Evolutionary conservation across 2,888 invertebrate species (phyloP).

Genomic region (Chrysolina oricalcia): DNA sequence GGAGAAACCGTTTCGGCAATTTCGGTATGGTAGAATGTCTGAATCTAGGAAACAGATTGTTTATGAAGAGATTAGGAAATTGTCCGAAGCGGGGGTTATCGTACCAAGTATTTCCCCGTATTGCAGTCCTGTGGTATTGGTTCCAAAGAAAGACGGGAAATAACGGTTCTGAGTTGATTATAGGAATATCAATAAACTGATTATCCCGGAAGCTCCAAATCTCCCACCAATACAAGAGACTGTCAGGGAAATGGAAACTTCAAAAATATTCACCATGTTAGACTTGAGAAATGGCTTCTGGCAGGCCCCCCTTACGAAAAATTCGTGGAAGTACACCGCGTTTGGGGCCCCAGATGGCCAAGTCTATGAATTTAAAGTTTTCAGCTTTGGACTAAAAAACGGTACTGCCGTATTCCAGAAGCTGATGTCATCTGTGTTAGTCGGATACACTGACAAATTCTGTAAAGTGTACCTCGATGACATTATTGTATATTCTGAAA

Average conservation of each 20-base stretch:
- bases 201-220: not conserved
- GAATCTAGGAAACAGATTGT: not conserved
- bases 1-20: not conserved
- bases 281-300: too few relatives aligned
- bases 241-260: too few relatives aligned
- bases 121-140: not conserved
- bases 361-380: not conserved
- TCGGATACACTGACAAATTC: constrained; percentile 29
- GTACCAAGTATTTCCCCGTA: not conserved
- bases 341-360: too few relatives aligned
- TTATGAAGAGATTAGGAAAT: not conserved
- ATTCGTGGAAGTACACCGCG: too few relatives aligned
- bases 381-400: not conserved
- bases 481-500: constrained; percentile 55
- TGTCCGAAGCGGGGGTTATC: not conserved
- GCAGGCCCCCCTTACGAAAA: too few relatives aligned
- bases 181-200: not conserved
- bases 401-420: not conserved
- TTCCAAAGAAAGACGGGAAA: not conserved
- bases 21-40: not conserved
- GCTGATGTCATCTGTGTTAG: not conserved
- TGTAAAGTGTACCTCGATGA: constrained; percentile 57
- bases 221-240: too few relatives aligned
- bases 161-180: not conserved
- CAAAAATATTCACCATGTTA: not conserved